phyloP scores from a whole-genome alignment of 53 echinoderm and acorn worm genomes.

The Crossaster papposus region DNA sequence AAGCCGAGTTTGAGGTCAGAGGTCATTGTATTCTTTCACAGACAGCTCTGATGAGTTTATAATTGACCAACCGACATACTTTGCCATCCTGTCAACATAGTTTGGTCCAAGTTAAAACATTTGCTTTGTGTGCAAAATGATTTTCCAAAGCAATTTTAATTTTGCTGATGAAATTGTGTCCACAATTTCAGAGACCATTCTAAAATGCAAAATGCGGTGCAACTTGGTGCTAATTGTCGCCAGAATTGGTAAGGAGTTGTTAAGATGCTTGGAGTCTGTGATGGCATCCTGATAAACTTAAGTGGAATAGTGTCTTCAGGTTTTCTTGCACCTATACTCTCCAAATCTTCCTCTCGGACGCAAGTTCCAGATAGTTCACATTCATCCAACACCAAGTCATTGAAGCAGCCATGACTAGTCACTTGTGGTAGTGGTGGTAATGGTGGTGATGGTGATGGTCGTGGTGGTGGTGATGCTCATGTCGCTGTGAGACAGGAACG shows the following conservation, averaged over 20 bases:
- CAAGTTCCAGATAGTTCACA: neutral
- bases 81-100: no score
- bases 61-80: no score
- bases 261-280: neutral
- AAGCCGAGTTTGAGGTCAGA: neutral
- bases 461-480: slow-evolving; percentile 94
- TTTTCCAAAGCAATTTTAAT: no score
- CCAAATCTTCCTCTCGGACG: slow-evolving; percentile 19
- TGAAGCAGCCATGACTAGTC: slow-evolving; percentile 39
- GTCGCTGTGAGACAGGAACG: slow-evolving; percentile 59
- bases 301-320: neutral
- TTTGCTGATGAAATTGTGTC: no score
- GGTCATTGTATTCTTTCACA: neutral
- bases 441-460: slow-evolving; percentile 94
- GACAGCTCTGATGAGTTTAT: no score
- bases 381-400: slow-evolving; percentile 4
- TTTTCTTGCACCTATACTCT: slow-evolving; percentile 1
- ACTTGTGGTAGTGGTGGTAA: slow-evolving; percentile 80
- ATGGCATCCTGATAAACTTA: neutral
- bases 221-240: neutral
- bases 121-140: no score
- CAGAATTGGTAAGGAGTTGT: no score
- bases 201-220: neutral
- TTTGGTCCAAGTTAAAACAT: no score
- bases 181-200: neutral